phyloP scores from a whole-genome alignment of 2,113 vertebrate genomes.

The Australoheros scitulus region DNA sequence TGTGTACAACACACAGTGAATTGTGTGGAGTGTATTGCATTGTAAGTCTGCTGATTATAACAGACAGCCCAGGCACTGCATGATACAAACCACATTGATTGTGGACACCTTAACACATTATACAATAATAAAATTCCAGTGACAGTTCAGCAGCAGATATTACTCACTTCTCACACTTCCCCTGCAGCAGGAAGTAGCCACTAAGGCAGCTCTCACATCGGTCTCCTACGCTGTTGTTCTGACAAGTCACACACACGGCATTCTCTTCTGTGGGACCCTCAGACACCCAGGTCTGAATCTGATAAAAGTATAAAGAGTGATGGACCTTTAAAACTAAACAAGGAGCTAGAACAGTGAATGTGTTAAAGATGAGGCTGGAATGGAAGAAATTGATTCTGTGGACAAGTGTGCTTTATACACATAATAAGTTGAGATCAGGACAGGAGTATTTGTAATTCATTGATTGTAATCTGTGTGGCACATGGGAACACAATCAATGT shows the following conservation, averaged over 20 bases:
- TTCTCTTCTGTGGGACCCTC: slow-evolving; percentile 89
- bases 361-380: not conserved
- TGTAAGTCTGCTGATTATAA: not conserved
- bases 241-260: slow-evolving; percentile 89
- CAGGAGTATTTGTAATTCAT: no score
- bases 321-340: not conserved
- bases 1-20: not conserved
- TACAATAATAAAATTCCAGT: not conserved
- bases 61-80: not conserved
- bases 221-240: slow-evolving; percentile 92
- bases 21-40: no score
- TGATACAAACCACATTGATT: not conserved
- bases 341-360: not conserved
- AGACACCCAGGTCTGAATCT: slow-evolving; percentile 86
- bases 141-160: not conserved
- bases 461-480: no score
- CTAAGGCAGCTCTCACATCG: slow-evolving; percentile 90
- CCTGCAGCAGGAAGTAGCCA: slow-evolving; percentile 90
- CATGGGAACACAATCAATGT: no score
- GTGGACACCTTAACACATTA: not conserved
- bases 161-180: slow-evolving; percentile 89
- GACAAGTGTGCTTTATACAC: no score
- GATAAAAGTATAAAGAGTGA: slow-evolving; percentile 1
- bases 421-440: no score
- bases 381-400: not conserved